Conservation (phyloP, 2,888 invertebrate genomes). For the Corbicula japonica region DNA sequence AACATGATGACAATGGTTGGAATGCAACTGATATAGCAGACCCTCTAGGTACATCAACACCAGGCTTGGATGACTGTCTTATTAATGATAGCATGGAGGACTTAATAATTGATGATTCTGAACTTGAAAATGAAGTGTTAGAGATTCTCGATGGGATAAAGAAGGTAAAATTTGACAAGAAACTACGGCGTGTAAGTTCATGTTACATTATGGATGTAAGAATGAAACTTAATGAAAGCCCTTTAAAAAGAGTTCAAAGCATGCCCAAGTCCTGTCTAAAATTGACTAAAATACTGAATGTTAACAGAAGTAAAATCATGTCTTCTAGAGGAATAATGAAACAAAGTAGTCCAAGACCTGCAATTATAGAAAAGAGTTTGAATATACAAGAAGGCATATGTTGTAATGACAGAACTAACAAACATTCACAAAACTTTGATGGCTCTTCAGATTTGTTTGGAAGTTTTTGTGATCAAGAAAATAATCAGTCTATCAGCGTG, state of each 20-base stretch:
- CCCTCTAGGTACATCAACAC: slow-evolving; percentile 27
- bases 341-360: too few species aligned
- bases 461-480: slow-evolving; percentile 1
- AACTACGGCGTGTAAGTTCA: slow-evolving; percentile 51
- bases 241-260: slow-evolving; percentile 4
- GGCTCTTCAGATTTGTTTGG: slow-evolving; percentile 35
- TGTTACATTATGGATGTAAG: slow-evolving; percentile 61
- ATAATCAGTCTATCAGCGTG: background rate
- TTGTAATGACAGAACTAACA: too few species aligned
- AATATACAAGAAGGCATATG: too few species aligned
- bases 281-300: background rate
- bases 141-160: background rate
- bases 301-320: too few species aligned
- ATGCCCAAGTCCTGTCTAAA: slow-evolving; percentile 23
- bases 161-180: slow-evolving; percentile 51
- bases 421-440: too few species aligned
- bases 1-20: too few species aligned
- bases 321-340: too few species aligned
- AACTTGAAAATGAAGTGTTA: background rate
- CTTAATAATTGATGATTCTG: background rate
- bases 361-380: too few species aligned
- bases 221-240: slow-evolving; percentile 54
- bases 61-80: slow-evolving; percentile 38
- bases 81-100: slow-evolving; percentile 40
- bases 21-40: slow-evolving; percentile 5